Base-by-base conservation (phyloP, 2,113 vertebrate genomes). In the Petroica traversi region DNA sequence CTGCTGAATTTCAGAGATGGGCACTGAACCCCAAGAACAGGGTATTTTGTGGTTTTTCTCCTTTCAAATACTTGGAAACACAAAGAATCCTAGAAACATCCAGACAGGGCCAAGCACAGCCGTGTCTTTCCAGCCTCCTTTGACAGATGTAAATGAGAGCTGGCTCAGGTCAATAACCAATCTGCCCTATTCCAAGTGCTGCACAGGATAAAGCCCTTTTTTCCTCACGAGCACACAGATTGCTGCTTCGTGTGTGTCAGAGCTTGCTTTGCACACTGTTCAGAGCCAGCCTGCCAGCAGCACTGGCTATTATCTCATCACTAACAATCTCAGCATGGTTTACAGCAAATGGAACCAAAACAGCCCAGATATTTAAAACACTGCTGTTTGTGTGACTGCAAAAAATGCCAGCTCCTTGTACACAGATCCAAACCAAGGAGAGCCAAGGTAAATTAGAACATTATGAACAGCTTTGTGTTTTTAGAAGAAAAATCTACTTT, bases 341-440 rank as follows among this genome's bases (percentile, higher is more conserved):
- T 46, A 40, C 57, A 74, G 86, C 69, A 67, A 92, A 40, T 19
- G 38, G 94, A 92, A 62, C 3, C 85, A 87, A 58, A 88, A 5
- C 10, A 84, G 61, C 74, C 48, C 79, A 46, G 66, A 79, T 18
- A 80, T 29, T 83, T 74, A 62, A 83, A 91, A 74, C 92, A 43
- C 24, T 55, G 62, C 92, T 89, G 46, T 82, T 95, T 64, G 95
- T 94, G 59, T 54, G 74, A 52, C 94, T 68, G 84, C 33, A 88
- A 85, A 58, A 96, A 97, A 95, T 11, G 40, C 40, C 48, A 88
- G 57, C 66, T 89, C 34, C 68, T 64, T 12, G 19, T 8, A 43
- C 23, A 61, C 19, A 54, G 57, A 34, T 16, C 64, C 17, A 28
- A 79, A 52, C 5, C 1, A 5, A 41, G 58, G 34, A 76, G 43